Base-by-base conservation (phyloP, 2,113 vertebrate species). In the Promerops cafer region DNA sequence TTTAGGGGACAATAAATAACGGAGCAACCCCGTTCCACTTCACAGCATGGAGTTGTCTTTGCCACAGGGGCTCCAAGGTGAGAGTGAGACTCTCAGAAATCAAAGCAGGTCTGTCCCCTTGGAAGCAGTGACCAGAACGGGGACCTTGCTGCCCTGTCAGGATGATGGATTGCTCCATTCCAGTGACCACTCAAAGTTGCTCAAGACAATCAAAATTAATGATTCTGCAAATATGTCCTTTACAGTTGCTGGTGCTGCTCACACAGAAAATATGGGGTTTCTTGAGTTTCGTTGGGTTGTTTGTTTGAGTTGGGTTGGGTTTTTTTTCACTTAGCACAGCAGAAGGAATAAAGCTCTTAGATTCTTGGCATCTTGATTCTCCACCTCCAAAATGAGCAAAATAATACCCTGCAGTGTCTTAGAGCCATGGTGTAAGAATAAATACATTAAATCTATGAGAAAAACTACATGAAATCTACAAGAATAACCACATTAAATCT, bases 201-300 rank as follows among this genome's bases (percentile, higher is more conserved):
- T 81, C 60, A 56, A 83, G 50, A 95, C 69, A 80, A 88, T 84
- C 47, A 92, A 71, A 87, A 96, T 95, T 93, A 94, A 97, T 90
- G 79, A 33, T 66, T 91, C 93, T 82, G 56, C 60, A 82, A 42
- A 86, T 56, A 39, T 3, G 28, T 80, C 89, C 76, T 86, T 81
- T 66, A 50, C 59, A 85, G 70, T 35, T 42, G n/a, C 40, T 69
- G 61, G n/a, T 76, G 70, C 10, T 89, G 11, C 61, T 90, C 40
- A 37, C 40, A 16, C 18, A 54, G 47, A 54, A 61, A 68, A 31
- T 5, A 4, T 49, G 27, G 3, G 8, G 9, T 3, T 18, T 40
- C 2, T 77, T 45, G 13, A 11, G 24, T 53, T 52, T 39, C 1
- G 2, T 65, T 59, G 52, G 10, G 44, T 45, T 74, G 50, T 2